Base-by-base conservation (phyloP, 2,113 vertebrate genomes). In the Podocnemis expansa region DNA sequence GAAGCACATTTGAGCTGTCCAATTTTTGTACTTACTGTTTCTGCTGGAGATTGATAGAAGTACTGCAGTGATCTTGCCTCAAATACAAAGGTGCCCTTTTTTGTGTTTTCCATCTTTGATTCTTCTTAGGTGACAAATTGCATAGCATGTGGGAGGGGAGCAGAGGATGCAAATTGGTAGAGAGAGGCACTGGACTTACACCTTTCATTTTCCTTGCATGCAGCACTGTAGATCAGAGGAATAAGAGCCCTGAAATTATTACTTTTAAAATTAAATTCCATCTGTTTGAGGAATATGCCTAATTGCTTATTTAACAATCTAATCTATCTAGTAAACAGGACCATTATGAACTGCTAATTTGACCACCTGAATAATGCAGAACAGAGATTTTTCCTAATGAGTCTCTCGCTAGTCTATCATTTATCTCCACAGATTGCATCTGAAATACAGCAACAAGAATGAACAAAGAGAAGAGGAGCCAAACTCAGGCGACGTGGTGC, bases 271-370 rank as follows among this genome's bases (percentile, higher is more conserved):
- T 79, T 76, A 76, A 76, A 76, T 45, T 70, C n/a, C 63, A 5
- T 75, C 79, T 55, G 29, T 52, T 85, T 16, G 2, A 85, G 63
- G 29, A 82, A 84, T 45, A 14, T 52, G 27, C 43, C 34, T 1
- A 4, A 0, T 41, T 14, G 10, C 55, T 51, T 70, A 43, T 76
- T 76, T 76, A 27, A 45, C 22, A 45, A 70, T 70, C 8, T n/a
- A 38, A 38, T 17, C 5, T 21, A 22, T 13, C 41, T 29, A 45
- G 38, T 76, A 24, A 76, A 29, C 10, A 4, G 22, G 31, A 24
- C 25, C 34, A 34, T 49, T 17, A 21, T 4, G 0, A 0, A 16
- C 76, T 4, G 10, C 41, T 76, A 12, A 10, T 76, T 21, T 84
- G 27, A 55, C 82, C 67, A 54, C 67, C 86, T 75, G 31, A 43